These are phyloP conservation scores for Drosophila seclusa DNA, from an alignment of 2,888 invertebrate genomes.

Conservation along the genomic window DNA sequence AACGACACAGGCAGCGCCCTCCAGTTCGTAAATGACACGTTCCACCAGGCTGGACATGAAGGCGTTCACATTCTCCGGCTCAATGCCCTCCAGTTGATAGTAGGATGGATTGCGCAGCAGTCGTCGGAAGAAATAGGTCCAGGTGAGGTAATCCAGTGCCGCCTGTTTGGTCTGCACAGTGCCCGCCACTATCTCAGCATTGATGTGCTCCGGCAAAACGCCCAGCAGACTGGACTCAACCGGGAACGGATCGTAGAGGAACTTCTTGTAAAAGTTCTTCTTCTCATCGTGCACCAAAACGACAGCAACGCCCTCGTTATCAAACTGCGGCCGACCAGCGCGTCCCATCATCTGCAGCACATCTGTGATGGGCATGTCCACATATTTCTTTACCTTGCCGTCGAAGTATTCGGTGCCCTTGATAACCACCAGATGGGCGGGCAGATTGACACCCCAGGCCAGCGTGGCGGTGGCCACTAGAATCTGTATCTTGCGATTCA, in stretches of 20 bases:
- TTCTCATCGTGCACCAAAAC: constrained; percentile 97
- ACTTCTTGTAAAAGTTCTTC: constrained; percentile 99
- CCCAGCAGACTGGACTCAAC: constrained; percentile 97
- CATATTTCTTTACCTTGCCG: constrained; percentile 97
- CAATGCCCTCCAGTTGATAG: constrained; percentile 91
- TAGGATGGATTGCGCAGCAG: constrained; percentile 96
- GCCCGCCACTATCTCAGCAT: constrained; percentile 98
- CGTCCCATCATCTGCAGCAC: constrained; percentile 99
- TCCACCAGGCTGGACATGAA: constrained; percentile 94
- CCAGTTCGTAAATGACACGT: constrained; percentile 89
- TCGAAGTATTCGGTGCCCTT: constrained; percentile 99
- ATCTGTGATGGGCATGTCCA: constrained; percentile 99
- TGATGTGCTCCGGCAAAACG: constrained; percentile 97
- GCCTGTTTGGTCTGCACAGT: constrained; percentile 97
- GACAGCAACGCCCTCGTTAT: constrained; percentile 95
- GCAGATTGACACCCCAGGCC: constrained; percentile 99
- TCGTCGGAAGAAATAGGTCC: constrained; percentile 98
- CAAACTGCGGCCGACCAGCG: constrained; percentile 98
- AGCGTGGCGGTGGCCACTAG: constrained; percentile 98
- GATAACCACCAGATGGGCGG: constrained; percentile 98
- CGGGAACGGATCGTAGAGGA: constrained; percentile 99
- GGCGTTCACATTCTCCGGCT: constrained; percentile 89
- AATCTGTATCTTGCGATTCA: constrained; percentile 97
- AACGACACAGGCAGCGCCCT: constrained; percentile 91
- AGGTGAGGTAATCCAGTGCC: constrained; percentile 98